Evolutionary conservation across 2,797 vertebrate species (phyloP), one percentile per base, ranked within the genome.

Genomic region (Onychomys torridus): DNA sequence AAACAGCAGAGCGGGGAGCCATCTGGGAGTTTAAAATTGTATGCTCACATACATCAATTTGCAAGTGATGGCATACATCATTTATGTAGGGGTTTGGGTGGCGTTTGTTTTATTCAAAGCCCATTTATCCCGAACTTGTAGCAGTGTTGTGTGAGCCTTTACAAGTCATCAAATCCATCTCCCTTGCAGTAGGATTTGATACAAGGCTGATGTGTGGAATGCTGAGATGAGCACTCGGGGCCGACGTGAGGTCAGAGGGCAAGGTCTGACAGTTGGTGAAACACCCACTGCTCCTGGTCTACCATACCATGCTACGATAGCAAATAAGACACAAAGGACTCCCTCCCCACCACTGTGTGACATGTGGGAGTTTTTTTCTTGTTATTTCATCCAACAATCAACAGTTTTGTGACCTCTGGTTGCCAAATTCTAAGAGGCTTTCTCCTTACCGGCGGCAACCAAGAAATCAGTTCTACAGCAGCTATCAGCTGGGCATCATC

Each of bases 31-130:
- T 97, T 96, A 97, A 96, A 96, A 65, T 96, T 94, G 93, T 93
- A 96, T 96, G 89, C 14, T 55, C 78, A 84, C 91, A 40, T 96
- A 90, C 90, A 90, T 97, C 89, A 82, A 82, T 94, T 95, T 96
- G 90, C 92, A 95, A 87, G 76, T 29, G 5, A 91, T 63, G 83
- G 71, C 97, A 96, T 97, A 89, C 93, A 97, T 96, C 92, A 97
- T 96, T 98, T 96, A 96, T 94, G 94, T 55, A 59, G 49, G 46
- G 65, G 75, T 14, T 77, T 93, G 52, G 83, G 86, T 97, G 92
- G 84, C 91, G 91, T 97, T 97, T 97, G 88, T 97, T 97, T 97
- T 97, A 95, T 95, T 97, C 90, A 97, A 95, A 98, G 78, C 43
- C 93, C 91, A 88, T 96, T 96, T 97, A 96, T 93, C 37, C 83